Evolutionary conservation across 2,113 vertebrate species (phyloP), one percentile per base, ranked within the genome.

Genomic region (Motacilla tschutschensis): DNA sequence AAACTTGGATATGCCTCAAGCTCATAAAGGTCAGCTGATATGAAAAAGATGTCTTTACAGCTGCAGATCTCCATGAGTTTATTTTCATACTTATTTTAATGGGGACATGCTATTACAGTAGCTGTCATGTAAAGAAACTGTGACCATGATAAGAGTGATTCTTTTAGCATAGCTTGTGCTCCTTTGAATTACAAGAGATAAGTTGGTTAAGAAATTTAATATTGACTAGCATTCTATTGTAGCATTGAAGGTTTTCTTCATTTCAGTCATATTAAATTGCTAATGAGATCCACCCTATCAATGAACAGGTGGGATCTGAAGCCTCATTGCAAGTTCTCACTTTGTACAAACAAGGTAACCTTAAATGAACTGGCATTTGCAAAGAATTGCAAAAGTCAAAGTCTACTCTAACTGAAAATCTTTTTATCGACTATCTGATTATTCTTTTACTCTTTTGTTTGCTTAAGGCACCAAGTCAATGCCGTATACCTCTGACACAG

Each of bases 381-480:
- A 8, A 88, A 89, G 70, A 64, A 47, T 75, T 82, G 19, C 44
- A 83, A 66, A 91, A 93, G 87, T 84, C 93, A 88, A 91, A 94
- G 92, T 94, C 92, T 93, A 62, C 31, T 75, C 51, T 74, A 87
- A 60, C 57, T 74, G 59, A 75, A 82, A 79, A 75, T 60, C 57
- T 43, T 80, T 89, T 88, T 91, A 94, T 94, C 51, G 2, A 63
- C 83, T 69, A 13, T 25, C 86, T 92, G 92, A 95, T 94, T 89
- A 92, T 88, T 80, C 87, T 91, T 91, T 93, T 92, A 92, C 90
- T 79, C 75, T 85, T 77, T 63, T 93, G 78, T 95, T 95, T 95
- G 75, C 76, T 79, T 81, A 79, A 89, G 72, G 67, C 83, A 77
- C 17, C 53, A 62, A 87, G 85, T 76, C 87, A 91, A 89, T 88